Evolutionary conservation across 2,888 invertebrate genomes (phyloP), one percentile per base, ranked within the genome.

Genomic region (Pseudeuparius sepicola): DNA sequence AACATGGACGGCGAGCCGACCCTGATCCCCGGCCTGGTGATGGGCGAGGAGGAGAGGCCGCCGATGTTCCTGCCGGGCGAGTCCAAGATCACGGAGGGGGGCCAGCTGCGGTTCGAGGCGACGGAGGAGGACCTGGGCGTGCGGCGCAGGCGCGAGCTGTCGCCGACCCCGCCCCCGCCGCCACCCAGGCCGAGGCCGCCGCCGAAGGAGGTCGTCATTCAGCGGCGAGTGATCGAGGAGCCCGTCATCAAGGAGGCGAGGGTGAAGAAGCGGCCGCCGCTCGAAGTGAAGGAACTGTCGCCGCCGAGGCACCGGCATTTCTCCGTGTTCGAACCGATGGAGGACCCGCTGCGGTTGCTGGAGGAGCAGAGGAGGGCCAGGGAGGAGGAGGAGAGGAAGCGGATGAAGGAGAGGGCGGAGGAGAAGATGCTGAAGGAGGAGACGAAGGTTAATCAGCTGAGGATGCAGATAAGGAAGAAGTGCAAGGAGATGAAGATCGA

Each of bases 11-110:
- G 74, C 16, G 82, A 82, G 1, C 80, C 81, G 1, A 79, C 78
- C 1, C 79, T 84, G 48, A 80, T 83, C 47, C 82, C 83, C 0
- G 84, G 83, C 15, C 78, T 83, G 60, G 78, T 84, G 5, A 81
- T 83, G 55, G 58, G 57, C 9, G 71, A 71, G 48, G 61, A 57
- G 12, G 60, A 56, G 11, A 62, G 61, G 5, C 42, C 48, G 3
- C 50, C 58, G 1, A 56, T 60, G 50, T 59, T 60, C 41, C 45
- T 60, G 23, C 59, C 59, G 11, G 60, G 60, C 13, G 57, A 59
- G 25, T 59, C 59, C 17, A 55, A 56, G 2, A 60, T 60, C 34
- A 59, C 60, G 37, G 54, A 56, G 41, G 49, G 50, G 23, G 60
- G 60, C 15, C 60, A 60, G 40, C 43, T 60, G 35, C 52, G 56